These are phyloP conservation scores for Caretta caretta DNA, from an alignment of 2,113 vertebrate genomes.

Conservation along the genomic window DNA sequence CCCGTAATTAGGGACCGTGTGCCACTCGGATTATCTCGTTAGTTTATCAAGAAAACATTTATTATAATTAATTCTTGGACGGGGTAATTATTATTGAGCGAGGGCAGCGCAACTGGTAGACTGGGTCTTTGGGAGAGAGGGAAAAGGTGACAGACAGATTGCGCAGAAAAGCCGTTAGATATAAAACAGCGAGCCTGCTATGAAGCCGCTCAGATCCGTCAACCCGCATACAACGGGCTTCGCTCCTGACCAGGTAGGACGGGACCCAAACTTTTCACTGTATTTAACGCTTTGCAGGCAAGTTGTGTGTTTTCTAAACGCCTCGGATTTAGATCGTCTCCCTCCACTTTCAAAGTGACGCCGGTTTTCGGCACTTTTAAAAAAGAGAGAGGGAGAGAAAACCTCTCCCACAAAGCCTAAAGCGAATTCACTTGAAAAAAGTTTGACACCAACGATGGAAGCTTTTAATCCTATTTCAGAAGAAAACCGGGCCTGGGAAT, in stretches of 20 bases:
- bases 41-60: conserved; percentile 96
- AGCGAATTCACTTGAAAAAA: not conserved
- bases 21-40: conserved; percentile 92
- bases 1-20: conserved; percentile 92
- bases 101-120: conserved; percentile 89
- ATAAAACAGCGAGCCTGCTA: conserved; percentile 76
- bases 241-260: conserved; percentile 47
- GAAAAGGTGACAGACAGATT: conserved; percentile 95
- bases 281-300: not conserved
- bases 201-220: conserved; percentile 68
- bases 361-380: fast-evolving
- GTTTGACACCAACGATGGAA: not conserved
- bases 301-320: not conserved
- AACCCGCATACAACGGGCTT: not conserved
- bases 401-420: no score
- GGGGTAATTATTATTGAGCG: conserved; percentile 93
- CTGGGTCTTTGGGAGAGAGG: conserved; percentile 60
- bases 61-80: conserved; percentile 94
- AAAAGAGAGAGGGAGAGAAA: not conserved
- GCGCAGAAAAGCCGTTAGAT: conserved; percentile 89
- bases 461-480: not conserved
- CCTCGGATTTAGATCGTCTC: not conserved
- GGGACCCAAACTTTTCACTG: not conserved
- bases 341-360: not conserved
- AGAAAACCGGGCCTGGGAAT: not conserved